A percentile compares a stretch with the other conserved stretches of the same genome.
phyloP scores from a whole-genome alignment of 2,113 vertebrate species.

The Pelecanoides urinatrix region DNA sequence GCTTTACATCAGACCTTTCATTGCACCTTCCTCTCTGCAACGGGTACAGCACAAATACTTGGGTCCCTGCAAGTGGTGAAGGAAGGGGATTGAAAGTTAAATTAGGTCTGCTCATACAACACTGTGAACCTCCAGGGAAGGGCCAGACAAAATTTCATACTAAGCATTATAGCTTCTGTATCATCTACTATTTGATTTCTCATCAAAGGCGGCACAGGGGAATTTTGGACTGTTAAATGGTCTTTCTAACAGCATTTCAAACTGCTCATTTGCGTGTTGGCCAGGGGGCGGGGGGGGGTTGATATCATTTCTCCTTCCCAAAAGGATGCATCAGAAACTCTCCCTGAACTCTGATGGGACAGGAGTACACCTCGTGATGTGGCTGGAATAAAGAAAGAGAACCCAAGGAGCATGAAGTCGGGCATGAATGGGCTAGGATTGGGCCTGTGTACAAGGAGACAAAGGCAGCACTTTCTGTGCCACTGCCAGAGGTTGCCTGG shows the following conservation, averaged over 20 bases:
- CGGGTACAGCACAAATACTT: background rate
- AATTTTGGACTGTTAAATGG: background rate
- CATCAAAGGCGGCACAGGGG: background rate
- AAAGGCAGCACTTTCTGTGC: background rate
- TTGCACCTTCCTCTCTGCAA: background rate
- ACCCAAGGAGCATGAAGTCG: background rate
- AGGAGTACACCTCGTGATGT: fast-evolving
- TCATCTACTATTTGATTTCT: background rate
- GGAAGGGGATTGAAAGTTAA: background rate
- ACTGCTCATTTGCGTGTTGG: background rate
- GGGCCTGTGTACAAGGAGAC: no score
- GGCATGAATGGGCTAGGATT: background rate
- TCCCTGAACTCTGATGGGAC: background rate
- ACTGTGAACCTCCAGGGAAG: background rate
- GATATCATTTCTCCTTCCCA: background rate
- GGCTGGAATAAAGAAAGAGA: background rate
- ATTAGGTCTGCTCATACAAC: background rate
- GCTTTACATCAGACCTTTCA: background rate
- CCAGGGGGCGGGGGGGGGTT: background rate
- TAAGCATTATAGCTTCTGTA: background rate
- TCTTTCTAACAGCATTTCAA: background rate
- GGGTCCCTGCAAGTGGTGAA: background rate
- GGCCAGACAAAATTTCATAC: background rate
- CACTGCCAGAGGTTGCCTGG: background rate
- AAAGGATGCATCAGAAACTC: background rate